Conservation (phyloP, 2,797 vertebrate species). For the Melanotaenia trifasciata region DNA sequence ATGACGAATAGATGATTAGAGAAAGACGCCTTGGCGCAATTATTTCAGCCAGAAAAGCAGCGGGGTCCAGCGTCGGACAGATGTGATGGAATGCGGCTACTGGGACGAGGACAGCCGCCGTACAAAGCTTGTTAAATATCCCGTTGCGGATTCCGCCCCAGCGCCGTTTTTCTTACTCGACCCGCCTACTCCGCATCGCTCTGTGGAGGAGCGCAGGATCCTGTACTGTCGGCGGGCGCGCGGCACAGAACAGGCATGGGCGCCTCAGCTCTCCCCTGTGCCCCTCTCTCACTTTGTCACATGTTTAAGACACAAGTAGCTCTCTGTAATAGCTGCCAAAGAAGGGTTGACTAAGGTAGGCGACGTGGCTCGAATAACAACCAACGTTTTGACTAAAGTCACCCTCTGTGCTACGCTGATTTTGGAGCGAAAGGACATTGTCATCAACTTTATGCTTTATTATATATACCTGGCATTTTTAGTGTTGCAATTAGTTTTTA, state of each 20-base stretch:
- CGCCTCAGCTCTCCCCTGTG: constrained; percentile 53
- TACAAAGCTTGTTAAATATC: constrained; percentile 62
- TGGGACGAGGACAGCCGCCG: constrained; percentile 39
- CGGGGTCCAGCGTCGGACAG: constrained; percentile 38
- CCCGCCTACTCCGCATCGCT: constrained; percentile 76
- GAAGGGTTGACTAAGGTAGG: constrained; percentile 63
- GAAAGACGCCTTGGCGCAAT: constrained; percentile 55
- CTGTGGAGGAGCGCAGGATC: constrained; percentile 51
- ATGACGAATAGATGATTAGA: constrained; percentile 58
- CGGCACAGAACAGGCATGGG: constrained; percentile 46
- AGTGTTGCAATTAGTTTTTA: constrained; percentile 47
- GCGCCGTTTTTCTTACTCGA: constrained; percentile 61
- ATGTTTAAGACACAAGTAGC: constrained; percentile 84
- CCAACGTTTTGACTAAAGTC: constrained; percentile 28
- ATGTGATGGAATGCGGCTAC: constrained; percentile 70
- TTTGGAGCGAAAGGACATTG: constrained; percentile 37
- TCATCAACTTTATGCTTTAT: constrained; percentile 51
- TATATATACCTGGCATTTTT: constrained; percentile 28
- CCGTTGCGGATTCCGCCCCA: constrained; percentile 68
- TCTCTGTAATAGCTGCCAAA: constrained; percentile 80
- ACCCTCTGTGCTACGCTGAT: constrained; percentile 13
- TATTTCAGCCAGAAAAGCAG: constrained; percentile 30
- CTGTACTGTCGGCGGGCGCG: constrained; percentile 44
- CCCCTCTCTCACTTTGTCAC: constrained; percentile 78
- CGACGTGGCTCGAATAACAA: constrained; percentile 78